Percentiles rank a stretch among this genome's conserved stretches.
These are phyloP conservation scores for Phocides pigmalion DNA, from an alignment of 1,140 invertebrate genomes.

Conservation along the genomic window DNA sequence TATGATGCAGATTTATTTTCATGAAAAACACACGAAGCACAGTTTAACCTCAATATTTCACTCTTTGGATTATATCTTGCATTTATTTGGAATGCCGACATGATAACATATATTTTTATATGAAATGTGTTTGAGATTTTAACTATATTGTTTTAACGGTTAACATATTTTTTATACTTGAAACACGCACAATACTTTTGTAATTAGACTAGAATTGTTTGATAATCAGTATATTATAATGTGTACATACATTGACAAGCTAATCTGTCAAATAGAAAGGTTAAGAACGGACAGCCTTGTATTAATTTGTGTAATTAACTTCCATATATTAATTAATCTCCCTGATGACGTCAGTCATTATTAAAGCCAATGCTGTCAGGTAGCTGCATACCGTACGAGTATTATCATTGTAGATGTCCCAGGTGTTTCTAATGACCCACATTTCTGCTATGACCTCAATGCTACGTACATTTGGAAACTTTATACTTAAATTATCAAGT, in stretches of 20 bases:
- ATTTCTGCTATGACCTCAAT: background rate
- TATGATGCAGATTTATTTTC: slow-evolving; percentile 19
- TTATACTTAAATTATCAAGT: no score
- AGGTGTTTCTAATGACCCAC: background rate
- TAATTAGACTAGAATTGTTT: no score
- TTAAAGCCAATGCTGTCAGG: background rate
- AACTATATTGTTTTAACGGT: no score
- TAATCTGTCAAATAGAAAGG: no score
- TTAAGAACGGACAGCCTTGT: no score
- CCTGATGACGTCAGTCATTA: background rate
- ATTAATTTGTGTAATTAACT: background rate
- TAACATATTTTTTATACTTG: no score
- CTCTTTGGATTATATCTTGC: slow-evolving; percentile 5
- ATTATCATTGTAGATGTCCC: background rate
- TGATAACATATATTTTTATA: background rate
- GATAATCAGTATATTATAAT: no score
- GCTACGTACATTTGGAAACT: background rate
- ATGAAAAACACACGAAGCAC: slow-evolving; percentile 1
- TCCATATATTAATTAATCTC: background rate
- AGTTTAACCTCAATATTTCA: slow-evolving; percentile 9
- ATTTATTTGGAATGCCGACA: background rate
- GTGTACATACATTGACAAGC: no score
- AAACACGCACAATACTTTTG: no score
- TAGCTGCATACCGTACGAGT: background rate
- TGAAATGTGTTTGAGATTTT: no score